These are phyloP conservation scores for Grammomys dolichurus DNA, from an alignment of 2,113 vertebrate species.

Conservation along the genomic window DNA sequence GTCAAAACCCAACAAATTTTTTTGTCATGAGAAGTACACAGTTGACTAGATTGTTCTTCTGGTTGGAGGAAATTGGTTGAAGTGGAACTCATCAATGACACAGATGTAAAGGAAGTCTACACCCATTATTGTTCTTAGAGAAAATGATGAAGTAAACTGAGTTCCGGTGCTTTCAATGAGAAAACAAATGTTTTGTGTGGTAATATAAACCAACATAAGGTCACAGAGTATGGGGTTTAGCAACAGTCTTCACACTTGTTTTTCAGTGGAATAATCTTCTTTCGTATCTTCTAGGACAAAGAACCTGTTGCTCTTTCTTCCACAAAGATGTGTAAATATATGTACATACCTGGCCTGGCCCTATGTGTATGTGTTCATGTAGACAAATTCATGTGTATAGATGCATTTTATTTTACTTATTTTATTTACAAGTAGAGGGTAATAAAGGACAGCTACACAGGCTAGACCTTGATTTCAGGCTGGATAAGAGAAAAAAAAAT, in stretches of 20 bases:
- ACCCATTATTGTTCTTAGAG: slow-evolving; percentile 51
- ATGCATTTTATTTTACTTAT: neutral
- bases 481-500: neutral
- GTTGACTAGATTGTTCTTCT: slow-evolving; percentile 50
- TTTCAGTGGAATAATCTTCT: slow-evolving; percentile 19
- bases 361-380: neutral
- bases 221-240: neutral
- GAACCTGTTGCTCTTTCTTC: neutral
- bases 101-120: slow-evolving; percentile 40
- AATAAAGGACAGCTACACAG: neutral
- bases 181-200: slow-evolving; percentile 50
- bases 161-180: slow-evolving; percentile 59
- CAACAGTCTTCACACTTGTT: neutral
- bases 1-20: slow-evolving; percentile 51
- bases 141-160: slow-evolving; percentile 59
- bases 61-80: slow-evolving; percentile 40
- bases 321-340: neutral
- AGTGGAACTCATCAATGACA: slow-evolving; percentile 41
- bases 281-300: neutral
- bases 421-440: neutral
- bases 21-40: slow-evolving; percentile 37
- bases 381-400: neutral
- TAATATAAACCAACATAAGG: slow-evolving; percentile 16
- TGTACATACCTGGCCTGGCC: neutral
- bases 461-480: neutral